Percentiles rank a stretch among this genome's conserved stretches.
Conservation (phyloP, 2,113 vertebrate species). For the Tricholaema leucomelas region DNA sequence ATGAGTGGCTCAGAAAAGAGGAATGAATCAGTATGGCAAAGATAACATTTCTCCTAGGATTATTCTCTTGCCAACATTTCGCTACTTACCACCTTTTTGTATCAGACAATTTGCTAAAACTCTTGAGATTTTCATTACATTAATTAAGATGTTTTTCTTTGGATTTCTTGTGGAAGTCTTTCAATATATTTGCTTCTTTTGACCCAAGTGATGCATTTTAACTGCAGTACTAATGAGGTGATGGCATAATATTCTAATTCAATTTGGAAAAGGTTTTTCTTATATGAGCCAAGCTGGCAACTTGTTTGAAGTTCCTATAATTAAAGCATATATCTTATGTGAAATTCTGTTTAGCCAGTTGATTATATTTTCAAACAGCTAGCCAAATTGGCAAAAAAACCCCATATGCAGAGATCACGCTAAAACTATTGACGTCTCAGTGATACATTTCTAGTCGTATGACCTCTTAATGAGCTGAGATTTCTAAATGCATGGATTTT, state of each 20-base stretch:
- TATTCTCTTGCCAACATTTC: neutral
- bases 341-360: constrained; percentile 34
- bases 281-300: constrained; percentile 24
- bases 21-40: neutral
- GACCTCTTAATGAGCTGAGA: neutral
- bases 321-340: constrained; percentile 42
- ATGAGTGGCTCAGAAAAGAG: neutral
- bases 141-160: constrained; percentile 22
- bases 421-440: neutral
- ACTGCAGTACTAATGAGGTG: neutral
- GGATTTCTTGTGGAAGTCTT: neutral
- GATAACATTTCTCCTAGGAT: neutral
- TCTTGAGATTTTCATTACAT: neutral
- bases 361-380: constrained; percentile 21
- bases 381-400: neutral
- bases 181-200: neutral
- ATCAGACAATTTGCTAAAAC: neutral
- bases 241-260: constrained; percentile 14
- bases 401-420: neutral
- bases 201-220: constrained; percentile 6
- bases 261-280: constrained; percentile 17
- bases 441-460: constrained; percentile 26
- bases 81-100: neutral
- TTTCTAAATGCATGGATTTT: neutral
- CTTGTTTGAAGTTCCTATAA: constrained; percentile 26